Evolutionary conservation across 53 echinoderm and acorn worm species (phyloP).

Genomic region (Stichopus horrens): DNA sequence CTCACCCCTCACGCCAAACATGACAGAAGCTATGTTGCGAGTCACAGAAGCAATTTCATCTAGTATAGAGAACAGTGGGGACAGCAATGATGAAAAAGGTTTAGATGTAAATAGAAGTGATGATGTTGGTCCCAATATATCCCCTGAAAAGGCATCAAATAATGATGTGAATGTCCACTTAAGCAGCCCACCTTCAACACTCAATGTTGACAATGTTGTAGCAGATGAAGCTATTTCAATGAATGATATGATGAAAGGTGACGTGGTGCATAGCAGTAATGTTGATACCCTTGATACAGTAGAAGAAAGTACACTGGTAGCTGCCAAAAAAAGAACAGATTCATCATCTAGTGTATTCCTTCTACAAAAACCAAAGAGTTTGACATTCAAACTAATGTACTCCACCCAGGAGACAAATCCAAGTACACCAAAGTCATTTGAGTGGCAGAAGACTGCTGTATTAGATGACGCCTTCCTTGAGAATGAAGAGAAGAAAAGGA

Average conservation of each 20-base stretch:
- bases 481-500: not conserved
- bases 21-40: slow-evolving; percentile 18
- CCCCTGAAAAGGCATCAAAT: not conserved
- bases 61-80: not conserved
- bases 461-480: slow-evolving; percentile 10
- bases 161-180: not conserved
- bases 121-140: not conserved
- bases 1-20: slow-evolving; percentile 43
- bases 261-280: not conserved
- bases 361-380: not conserved
- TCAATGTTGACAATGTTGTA: not conserved
- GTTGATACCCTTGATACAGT: not conserved
- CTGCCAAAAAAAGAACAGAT: not conserved
- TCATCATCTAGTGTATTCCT: not conserved
- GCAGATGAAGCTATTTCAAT: not conserved
- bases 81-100: not conserved
- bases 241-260: not conserved
- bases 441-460: slow-evolving; percentile 30
- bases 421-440: not conserved
- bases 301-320: not conserved
- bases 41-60: slow-evolving; percentile 35
- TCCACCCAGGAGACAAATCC: not conserved
- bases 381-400: not conserved
- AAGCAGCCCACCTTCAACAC: not conserved
- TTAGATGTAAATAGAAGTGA: not conserved